Evolutionary conservation across 2,888 invertebrate species (phyloP).

Genomic region (Phyllotreta striolata): DNA sequence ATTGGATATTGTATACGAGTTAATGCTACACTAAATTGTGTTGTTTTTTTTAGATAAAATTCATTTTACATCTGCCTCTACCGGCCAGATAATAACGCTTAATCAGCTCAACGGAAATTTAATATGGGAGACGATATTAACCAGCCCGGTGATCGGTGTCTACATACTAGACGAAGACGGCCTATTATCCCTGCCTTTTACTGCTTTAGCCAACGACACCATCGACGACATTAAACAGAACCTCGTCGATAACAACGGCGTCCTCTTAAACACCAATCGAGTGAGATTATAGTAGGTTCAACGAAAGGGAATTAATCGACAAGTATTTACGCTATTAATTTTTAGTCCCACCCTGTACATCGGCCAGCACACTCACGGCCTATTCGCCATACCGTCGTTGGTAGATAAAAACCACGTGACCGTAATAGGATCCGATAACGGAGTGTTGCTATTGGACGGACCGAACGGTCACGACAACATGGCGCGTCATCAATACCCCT

Average conservation of each 20-base stretch:
- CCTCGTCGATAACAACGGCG: slow-evolving; percentile 55
- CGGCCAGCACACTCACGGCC: slow-evolving; percentile 85
- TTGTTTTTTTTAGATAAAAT: slow-evolving; percentile 83
- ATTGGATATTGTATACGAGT: too few relatives aligned
- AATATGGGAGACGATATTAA: slow-evolving; percentile 87
- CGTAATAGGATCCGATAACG: slow-evolving; percentile 73
- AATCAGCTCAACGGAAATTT: slow-evolving; percentile 82
- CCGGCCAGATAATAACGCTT: slow-evolving; percentile 85
- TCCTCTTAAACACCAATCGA: slow-evolving; percentile 60
- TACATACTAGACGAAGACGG: slow-evolving; percentile 81
- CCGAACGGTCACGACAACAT: slow-evolving; percentile 62
- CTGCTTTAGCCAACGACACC: slow-evolving; percentile 87
- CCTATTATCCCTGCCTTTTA: slow-evolving; percentile 85
- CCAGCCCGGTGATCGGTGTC: slow-evolving; percentile 90
- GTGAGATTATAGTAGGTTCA: slow-evolving; percentile 65
- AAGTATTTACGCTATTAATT: slow-evolving; percentile 2
- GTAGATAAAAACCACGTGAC: slow-evolving; percentile 91
- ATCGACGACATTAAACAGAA: slow-evolving; percentile 67
- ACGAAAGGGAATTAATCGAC: neutral
- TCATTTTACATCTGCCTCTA: slow-evolving; percentile 91
- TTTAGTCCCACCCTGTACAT: slow-evolving; percentile 90
- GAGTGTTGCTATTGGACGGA: slow-evolving; percentile 77
- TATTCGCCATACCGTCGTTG: slow-evolving; percentile 91
- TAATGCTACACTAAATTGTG: too few relatives aligned
- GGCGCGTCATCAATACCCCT: slow-evolving; percentile 52